phyloP scores from a whole-genome alignment of 1,140 invertebrate species.

The Heliconius eleuchia region DNA sequence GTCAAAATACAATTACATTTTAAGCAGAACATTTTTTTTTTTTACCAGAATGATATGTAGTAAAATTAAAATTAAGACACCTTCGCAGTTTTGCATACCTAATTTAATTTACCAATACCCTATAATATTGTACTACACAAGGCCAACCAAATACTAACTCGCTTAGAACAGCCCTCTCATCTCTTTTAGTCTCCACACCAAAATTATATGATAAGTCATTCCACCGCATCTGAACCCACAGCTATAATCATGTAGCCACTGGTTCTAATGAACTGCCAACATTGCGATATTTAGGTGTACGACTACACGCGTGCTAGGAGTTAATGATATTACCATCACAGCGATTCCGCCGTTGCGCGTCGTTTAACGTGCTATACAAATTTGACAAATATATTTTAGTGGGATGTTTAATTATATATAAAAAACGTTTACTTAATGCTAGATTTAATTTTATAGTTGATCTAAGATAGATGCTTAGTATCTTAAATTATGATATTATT shows the following conservation, averaged over 20 bases:
- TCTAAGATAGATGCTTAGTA: background rate
- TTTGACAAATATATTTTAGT: constrained; percentile 2
- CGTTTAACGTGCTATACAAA: constrained; percentile 1
- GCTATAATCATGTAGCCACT: constrained; percentile 18
- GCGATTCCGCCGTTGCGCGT: background rate
- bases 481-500: no score
- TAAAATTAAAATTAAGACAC: no score
- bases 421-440: background rate
- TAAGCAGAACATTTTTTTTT: no score
- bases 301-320: constrained; percentile 21
- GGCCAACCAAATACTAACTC: no score
- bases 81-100: no score
- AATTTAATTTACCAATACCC: no score
- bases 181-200: background rate
- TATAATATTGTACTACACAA: background rate
- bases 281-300: constrained; percentile 9
- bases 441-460: background rate
- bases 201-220: background rate
- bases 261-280: constrained; percentile 30
- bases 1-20: no score
- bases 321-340: constrained; percentile 21
- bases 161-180: no score
- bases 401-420: background rate
- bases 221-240: background rate
- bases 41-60: no score